Conservation (phyloP, 2,888 invertebrate species). For the Cactoblastis cactorum region DNA sequence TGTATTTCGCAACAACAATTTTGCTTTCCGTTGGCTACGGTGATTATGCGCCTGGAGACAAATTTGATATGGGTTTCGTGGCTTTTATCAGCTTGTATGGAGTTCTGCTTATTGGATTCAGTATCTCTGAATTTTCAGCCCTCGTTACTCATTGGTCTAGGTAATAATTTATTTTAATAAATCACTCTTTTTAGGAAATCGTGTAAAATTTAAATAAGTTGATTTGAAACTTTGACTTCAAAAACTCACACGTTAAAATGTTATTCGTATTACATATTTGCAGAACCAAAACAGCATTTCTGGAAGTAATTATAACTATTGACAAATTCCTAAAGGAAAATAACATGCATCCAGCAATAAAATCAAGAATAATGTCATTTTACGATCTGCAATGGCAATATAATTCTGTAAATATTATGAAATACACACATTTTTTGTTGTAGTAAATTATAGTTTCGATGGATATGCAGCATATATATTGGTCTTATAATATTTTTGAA, state of each 20-base stretch:
- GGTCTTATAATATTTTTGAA: too few relatives aligned
- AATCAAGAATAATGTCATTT: conserved; percentile 68
- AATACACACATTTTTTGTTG: too few relatives aligned
- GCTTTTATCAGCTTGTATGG: conserved; percentile 70
- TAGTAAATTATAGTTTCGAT: too few relatives aligned
- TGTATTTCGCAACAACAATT: conserved; percentile 68
- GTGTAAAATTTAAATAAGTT: too few relatives aligned
- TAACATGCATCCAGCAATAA: conserved; percentile 66
- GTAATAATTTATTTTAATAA: conserved; percentile 28
- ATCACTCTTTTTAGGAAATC: too few relatives aligned
- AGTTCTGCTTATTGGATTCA: conserved; percentile 68
- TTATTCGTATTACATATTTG: background rate
- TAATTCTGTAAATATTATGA: conserved; percentile 59
- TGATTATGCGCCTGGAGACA: conserved; percentile 65
- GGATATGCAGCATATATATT: too few relatives aligned
- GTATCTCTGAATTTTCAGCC: conserved; percentile 73
- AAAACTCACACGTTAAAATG: background rate
- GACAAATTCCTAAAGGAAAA: conserved; percentile 73
- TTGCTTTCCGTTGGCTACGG: conserved; percentile 69
- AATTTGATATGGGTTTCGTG: conserved; percentile 63
- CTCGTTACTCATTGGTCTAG: conserved; percentile 69
- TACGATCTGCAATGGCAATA: conserved; percentile 77
- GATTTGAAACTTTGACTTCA: too few relatives aligned
- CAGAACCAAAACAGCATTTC: conserved; percentile 69
- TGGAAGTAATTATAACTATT: conserved; percentile 69